Evolutionary conservation across 2,888 invertebrate species (phyloP), one percentile per base, ranked within the genome.

Genomic region (Myathropa florea): DNA sequence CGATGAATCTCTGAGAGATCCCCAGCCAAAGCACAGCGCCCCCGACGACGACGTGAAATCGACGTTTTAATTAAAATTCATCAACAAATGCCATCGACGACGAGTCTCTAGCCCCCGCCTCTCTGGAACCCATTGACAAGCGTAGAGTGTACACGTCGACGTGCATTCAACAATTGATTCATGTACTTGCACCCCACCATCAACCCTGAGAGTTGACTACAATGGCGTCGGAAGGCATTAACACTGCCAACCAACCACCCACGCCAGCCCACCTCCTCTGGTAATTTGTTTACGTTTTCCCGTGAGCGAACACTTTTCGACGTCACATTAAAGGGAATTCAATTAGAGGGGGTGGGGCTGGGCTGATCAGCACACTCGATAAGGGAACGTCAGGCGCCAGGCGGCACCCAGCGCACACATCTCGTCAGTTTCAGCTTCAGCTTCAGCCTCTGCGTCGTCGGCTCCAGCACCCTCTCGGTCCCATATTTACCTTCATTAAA

Each of bases 401-500:
- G 33, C 18, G 46, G 46, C 46, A 46, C 46, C 18, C 46, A 18
- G 18, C 7, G 14, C 26, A 26, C 55, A 28, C 14, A 30, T 55
- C 60, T 21, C 26, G 12, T 28, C 26, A 7, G 39, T 59, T 21
- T n/a, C 36, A 59, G 6, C 33, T 28, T 7, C 28, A n/a, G 3
- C 28, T n/a, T 18, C 46, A 46, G 46, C 18, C 18, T 18, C 46
- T 7, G 18, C 46, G n/a, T 46, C 46, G 18, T 18, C 18, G 46
- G 46, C 46, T 46, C 46, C 46, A 46, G 46, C 53, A 23, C 30
- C 28, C 59, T 39, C 64, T 39, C 64, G 46, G 64, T 71, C 68
- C 59, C 53, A 67, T 86, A 88, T 68, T 91, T 93, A 95, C 95
- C 93, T 93, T 93, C 90, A 95, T 94, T 89, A 95, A 93, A 91